Conservation (phyloP, 2,113 vertebrate genomes). For the Scomber japonicus region DNA sequence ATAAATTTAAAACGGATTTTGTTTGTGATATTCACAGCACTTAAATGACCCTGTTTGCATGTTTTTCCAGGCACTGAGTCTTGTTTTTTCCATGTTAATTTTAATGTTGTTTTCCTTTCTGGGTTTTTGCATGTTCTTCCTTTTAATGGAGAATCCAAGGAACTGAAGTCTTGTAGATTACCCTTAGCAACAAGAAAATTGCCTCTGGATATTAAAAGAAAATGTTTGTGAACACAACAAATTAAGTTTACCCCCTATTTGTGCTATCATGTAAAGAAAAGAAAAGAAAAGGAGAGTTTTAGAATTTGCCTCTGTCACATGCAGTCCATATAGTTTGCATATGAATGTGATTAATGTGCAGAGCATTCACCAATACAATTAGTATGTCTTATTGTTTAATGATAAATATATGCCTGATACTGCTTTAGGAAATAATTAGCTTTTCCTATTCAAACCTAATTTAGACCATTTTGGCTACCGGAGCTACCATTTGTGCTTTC, state of each 20-base stretch:
- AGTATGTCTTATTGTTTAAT: constrained; percentile 26
- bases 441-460: neutral
- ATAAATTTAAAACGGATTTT: neutral
- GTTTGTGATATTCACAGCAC: neutral
- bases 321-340: neutral
- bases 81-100: constrained; percentile 1
- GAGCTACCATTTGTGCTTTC: constrained; percentile 30
- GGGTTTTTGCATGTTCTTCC: neutral
- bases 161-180: neutral
- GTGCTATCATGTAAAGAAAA: neutral
- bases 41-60: neutral
- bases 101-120: too few relatives aligned
- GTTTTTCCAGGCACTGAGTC: neutral
- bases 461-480: constrained; percentile 8
- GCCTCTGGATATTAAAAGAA: neutral
- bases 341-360: constrained; percentile 18
- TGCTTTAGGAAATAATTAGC: constrained; percentile 9
- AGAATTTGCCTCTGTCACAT: constrained; percentile 1
- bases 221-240: neutral
- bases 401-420: too few relatives aligned
- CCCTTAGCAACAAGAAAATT: neutral
- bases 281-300: neutral
- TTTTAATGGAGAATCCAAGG: neutral
- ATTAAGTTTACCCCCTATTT: neutral
- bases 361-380: constrained; percentile 20